Evolutionary conservation across 2,888 invertebrate genomes (phyloP).

Genomic region (Rhimphoctona megacephalus): DNA sequence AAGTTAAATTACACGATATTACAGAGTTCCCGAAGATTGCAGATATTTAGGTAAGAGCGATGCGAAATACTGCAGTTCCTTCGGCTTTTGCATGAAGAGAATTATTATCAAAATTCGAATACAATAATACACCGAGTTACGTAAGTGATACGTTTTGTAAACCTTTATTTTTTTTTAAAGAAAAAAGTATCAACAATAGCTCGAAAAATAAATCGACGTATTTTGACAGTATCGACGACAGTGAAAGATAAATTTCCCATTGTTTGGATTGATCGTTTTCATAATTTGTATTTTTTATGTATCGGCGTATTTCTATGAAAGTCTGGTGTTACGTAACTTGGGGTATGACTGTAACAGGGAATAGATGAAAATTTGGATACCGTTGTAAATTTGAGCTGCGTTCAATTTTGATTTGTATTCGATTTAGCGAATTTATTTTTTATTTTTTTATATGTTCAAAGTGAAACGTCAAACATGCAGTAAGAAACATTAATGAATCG

Average conservation of each 20-base stretch:
- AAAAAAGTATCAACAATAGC: too few species aligned
- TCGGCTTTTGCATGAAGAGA: conserved; percentile 14
- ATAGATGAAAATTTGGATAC: not conserved
- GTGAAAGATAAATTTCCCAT: too few species aligned
- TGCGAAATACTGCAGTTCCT: conserved; percentile 35
- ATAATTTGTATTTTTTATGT: too few species aligned
- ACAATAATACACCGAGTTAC: too few species aligned
- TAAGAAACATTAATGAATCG: not conserved
- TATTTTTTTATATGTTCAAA: not conserved
- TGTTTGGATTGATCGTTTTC: too few species aligned
- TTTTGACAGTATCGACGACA: too few species aligned
- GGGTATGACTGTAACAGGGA: too few species aligned
- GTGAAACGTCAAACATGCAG: not conserved
- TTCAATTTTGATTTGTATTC: conserved; percentile 2
- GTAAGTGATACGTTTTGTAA: too few species aligned
- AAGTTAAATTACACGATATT: conserved; percentile 41
- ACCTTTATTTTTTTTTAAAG: too few species aligned
- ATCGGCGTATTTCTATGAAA: too few species aligned
- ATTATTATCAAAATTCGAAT: conserved; percentile 12
- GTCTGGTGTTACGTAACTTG: too few species aligned
- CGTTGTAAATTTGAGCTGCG: not conserved
- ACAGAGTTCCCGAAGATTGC: conserved; percentile 34
- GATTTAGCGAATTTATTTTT: not conserved
- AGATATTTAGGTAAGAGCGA: conserved; percentile 44
- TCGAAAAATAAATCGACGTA: too few species aligned